Base-by-base conservation (phyloP, 1,140 invertebrate species). In the Drosophila elegans region DNA sequence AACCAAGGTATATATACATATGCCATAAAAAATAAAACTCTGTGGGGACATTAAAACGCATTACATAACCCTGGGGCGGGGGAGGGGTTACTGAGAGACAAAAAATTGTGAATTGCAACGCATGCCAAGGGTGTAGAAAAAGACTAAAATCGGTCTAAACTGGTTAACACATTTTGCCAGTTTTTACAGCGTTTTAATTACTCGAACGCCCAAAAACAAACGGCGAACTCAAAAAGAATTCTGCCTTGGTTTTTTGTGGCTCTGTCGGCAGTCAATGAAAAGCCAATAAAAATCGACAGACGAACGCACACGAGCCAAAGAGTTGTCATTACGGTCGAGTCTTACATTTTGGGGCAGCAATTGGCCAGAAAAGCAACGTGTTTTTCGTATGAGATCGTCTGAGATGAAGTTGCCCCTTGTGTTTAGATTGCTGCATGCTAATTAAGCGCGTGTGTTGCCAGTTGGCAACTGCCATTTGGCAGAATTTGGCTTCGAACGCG, bases 171-270 rank as follows among this genome's bases (percentile, higher is more conserved):
- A 82, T 69, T 73, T 79, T 52, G 44, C 62, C 48, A 71, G 49
- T 78, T 78, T 85, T 73, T 78, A 71, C 68, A 63, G 68, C 62
- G 49, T 86, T 85, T 88, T 88, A 88, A 86, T 86, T 86, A 83
- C 71, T 61, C 68, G 66, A 54, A 51, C 69, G 67, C 57, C 72
- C 48, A 67, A 79, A 75, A 74, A 74, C 36, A 69, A 69, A 59
- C 78, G 66, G 74, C 78, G 21, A 63, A 49, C 42, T 78, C 60
- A 49, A 88, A 81, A 68, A 78, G 69, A 85, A 88, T 73, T 74
- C 56, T 60, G 63, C 53, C 45, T 54, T 48, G 29, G 12, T 61
- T 79, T 46, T 71, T 72, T 64, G 16, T 45, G 27, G 12, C 41
- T 16, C 1, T 51, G 49, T 16, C 46, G 52, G 72, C 83, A 71